phyloP scores from a whole-genome alignment of 2,888 invertebrate genomes.

The Nineta flava region DNA sequence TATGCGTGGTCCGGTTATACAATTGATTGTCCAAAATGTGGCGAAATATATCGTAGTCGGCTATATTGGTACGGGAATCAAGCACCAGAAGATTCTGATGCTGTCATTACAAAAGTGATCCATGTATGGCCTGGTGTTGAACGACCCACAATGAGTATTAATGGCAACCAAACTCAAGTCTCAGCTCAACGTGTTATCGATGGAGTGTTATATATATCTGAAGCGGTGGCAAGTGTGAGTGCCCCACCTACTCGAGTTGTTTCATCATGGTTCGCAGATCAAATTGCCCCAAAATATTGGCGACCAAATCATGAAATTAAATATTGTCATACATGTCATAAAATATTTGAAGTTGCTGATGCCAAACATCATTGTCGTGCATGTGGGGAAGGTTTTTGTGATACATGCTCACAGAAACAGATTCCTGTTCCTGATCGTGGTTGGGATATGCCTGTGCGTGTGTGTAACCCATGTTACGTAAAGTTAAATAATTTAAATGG shows the following conservation, averaged over 20 bases:
- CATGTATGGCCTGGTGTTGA: conserved; percentile 51
- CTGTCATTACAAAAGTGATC: conserved; percentile 46
- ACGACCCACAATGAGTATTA: neutral
- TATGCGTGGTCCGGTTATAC: conserved; percentile 67
- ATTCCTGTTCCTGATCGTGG: conserved; percentile 55
- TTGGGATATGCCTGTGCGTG: conserved; percentile 53
- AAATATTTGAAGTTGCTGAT: conserved; percentile 34
- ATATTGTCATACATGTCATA: conserved; percentile 50
- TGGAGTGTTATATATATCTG: conserved; percentile 37
- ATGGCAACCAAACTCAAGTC: conserved; percentile 16
- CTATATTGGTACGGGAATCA: conserved; percentile 72
- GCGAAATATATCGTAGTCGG: conserved; percentile 52
- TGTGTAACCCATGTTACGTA: conserved; percentile 50
- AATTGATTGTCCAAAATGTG: conserved; percentile 59
- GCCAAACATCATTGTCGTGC: conserved; percentile 60
- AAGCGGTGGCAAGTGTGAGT: conserved; percentile 43
- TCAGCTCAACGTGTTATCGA: conserved; percentile 36
- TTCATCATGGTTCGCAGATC: conserved; percentile 59
- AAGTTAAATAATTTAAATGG: neutral
- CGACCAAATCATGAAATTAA: conserved; percentile 57
- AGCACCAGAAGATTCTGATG: conserved; percentile 44
- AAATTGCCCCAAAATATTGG: conserved; percentile 68
- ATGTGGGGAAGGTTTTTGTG: conserved; percentile 69
- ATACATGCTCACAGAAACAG: conserved; percentile 46
- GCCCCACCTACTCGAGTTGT: conserved; percentile 54